Evolutionary conservation across 2,888 invertebrate species (phyloP).

Genomic region (Axea sp.): DNA sequence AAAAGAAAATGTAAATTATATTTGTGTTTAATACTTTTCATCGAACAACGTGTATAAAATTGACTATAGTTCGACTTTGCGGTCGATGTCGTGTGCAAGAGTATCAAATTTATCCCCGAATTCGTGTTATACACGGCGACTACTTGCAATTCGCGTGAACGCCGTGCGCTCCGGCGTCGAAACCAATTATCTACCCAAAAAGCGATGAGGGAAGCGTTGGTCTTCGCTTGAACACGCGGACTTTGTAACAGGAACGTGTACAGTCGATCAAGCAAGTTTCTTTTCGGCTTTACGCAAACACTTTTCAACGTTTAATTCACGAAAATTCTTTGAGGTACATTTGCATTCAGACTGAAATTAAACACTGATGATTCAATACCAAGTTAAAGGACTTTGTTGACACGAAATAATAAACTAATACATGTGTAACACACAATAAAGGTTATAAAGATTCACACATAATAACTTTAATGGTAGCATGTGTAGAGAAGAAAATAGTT

Average conservation of each 20-base stretch:
- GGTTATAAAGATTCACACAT: slow-evolving; percentile 44
- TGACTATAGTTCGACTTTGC: slow-evolving; percentile 5
- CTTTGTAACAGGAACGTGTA: slow-evolving; percentile 62
- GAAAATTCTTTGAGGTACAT: no score
- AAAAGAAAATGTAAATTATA: not conserved
- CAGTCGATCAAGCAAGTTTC: slow-evolving; percentile 57
- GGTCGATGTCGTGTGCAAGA: slow-evolving; percentile 30
- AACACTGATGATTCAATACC: slow-evolving; percentile 46
- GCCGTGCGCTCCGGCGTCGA: slow-evolving; percentile 57
- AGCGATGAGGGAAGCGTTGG: slow-evolving; percentile 57
- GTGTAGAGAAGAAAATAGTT: slow-evolving; percentile 54
- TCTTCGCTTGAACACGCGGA: slow-evolving; percentile 55
- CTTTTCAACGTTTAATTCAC: slow-evolving; percentile 9
- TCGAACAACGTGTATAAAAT: slow-evolving; percentile 16
- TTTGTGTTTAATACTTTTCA: slow-evolving; percentile 9
- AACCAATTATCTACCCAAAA: slow-evolving; percentile 58
- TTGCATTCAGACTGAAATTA: slow-evolving; percentile 9
- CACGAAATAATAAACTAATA: slow-evolving; percentile 34
- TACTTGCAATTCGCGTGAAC: slow-evolving; percentile 59
- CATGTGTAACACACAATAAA: slow-evolving; percentile 54
- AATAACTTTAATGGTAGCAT: slow-evolving; percentile 51
- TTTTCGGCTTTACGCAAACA: slow-evolving; percentile 13
- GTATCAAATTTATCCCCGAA: slow-evolving; percentile 58
- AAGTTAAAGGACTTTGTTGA: slow-evolving; percentile 46
- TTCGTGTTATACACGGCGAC: slow-evolving; percentile 58